Evolutionary conservation across 2,797 vertebrate species (phyloP).

Genomic region (Trachops cirrhosus): DNA sequence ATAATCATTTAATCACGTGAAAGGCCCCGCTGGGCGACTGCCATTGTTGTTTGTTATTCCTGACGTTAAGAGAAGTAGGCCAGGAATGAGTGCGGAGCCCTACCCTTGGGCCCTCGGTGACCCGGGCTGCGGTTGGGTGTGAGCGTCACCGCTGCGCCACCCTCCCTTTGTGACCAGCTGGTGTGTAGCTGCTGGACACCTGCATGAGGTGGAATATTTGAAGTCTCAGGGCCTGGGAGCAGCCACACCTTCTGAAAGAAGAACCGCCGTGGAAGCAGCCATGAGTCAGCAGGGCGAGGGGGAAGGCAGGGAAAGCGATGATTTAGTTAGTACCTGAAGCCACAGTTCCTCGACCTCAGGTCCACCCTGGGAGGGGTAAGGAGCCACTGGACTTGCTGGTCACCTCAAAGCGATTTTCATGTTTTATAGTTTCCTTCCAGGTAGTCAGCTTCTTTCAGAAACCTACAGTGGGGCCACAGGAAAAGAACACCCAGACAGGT

Average conservation of each 20-base stretch:
- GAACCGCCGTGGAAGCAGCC: neutral
- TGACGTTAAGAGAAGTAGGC: neutral
- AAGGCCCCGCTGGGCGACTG: neutral
- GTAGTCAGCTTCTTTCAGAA: constrained; percentile 67
- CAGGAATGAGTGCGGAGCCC: neutral
- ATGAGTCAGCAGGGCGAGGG: neutral
- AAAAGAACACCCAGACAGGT: constrained; percentile 42
- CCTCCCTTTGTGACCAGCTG: neutral
- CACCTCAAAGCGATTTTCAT: constrained; percentile 81
- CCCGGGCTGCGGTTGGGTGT: neutral
- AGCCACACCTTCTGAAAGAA: neutral
- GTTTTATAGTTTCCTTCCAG: constrained; percentile 71
- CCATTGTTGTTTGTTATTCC: no score
- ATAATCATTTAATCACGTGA: neutral
- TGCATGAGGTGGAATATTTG: neutral
- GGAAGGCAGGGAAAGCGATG: neutral
- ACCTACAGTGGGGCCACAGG: constrained; percentile 62
- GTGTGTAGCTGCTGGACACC: neutral
- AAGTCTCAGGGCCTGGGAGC: neutral
- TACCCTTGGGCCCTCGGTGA: neutral
- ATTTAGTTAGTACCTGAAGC: constrained; percentile 80
- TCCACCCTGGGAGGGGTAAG: constrained; percentile 62
- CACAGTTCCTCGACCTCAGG: constrained; percentile 63
- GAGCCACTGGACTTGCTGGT: constrained; percentile 45
- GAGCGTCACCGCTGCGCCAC: neutral